A percentile compares a stretch with the other conserved stretches of the same genome.
Evolutionary conservation across 2,888 invertebrate species (phyloP).

Genomic region (Chloromyia formosa): DNA sequence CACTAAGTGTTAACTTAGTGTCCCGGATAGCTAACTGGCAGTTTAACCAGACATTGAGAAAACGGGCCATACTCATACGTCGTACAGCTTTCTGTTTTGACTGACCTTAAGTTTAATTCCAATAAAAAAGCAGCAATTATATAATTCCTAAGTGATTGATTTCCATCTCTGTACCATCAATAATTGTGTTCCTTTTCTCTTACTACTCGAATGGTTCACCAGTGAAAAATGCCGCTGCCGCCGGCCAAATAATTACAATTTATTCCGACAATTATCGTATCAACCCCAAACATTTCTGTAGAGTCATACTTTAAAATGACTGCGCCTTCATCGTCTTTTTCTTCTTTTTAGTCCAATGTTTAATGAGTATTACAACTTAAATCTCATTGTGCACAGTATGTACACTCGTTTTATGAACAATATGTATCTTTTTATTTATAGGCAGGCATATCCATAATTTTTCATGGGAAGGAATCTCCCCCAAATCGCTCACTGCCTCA

Average conservation of each 20-base stretch:
- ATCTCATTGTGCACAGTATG: not conserved
- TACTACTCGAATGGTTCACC: not conserved
- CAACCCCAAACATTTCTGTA: conserved; percentile 34
- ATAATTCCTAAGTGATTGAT: conserved; percentile 6
- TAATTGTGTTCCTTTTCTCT: not conserved
- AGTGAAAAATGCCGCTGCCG: conserved; percentile 25
- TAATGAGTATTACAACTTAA: not conserved
- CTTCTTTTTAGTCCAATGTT: too few species aligned
- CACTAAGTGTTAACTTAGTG: too few species aligned
- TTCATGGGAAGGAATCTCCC: conserved; percentile 14
- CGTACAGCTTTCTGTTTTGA: too few species aligned
- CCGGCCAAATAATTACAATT: conserved; percentile 38
- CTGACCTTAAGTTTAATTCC: too few species aligned
- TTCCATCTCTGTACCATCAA: not conserved
- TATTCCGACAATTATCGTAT: conserved; percentile 40
- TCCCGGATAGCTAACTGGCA: too few species aligned
- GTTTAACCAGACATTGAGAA: too few species aligned
- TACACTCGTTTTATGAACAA: not conserved
- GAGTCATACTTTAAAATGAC: conserved; percentile 39
- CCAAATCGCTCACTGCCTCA: not conserved
- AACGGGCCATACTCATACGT: too few species aligned
- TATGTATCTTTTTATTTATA: not conserved
- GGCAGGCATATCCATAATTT: not conserved
- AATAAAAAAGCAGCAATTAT: too few species aligned
- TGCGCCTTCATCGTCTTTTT: not conserved